These are phyloP conservation scores for Aplochiton taeniatus DNA, from an alignment of 2,797 vertebrate species.

Conservation along the genomic window DNA sequence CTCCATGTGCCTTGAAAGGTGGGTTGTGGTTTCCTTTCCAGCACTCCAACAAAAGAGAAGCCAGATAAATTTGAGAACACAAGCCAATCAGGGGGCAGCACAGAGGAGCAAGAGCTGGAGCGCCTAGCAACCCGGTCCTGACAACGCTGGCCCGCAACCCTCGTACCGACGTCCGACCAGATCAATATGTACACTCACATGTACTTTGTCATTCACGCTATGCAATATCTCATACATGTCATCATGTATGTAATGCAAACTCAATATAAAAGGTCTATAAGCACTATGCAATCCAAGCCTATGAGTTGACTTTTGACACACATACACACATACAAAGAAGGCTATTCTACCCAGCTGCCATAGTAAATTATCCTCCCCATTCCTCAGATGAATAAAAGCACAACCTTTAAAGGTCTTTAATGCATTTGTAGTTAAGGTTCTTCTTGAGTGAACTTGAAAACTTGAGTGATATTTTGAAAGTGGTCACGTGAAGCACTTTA, in stretches of 20 bases:
- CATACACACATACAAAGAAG: conserved; percentile 15
- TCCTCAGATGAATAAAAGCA: too few relatives aligned
- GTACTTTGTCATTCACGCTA: background rate
- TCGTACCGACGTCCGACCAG: background rate
- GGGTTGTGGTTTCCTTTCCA: conserved; percentile 34
- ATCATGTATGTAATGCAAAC: conserved; percentile 28
- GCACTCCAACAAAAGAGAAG: conserved; percentile 39
- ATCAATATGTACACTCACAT: background rate
- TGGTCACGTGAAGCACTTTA: too few relatives aligned
- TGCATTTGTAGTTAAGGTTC: too few relatives aligned
- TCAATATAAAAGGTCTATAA: conserved; percentile 15
- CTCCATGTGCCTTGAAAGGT: background rate
- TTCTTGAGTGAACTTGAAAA: too few relatives aligned
- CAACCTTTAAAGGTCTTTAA: too few relatives aligned
- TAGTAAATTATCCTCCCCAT: conserved; percentile 6
- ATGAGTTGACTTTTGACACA: conserved; percentile 6
- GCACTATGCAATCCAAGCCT: conserved; percentile 29
- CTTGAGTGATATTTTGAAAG: too few relatives aligned
- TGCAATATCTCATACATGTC: background rate
- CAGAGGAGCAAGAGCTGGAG: conserved; percentile 54
- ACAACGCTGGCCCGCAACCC: conserved; percentile 4
- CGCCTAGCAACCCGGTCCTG: conserved; percentile 39
- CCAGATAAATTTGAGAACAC: conserved; percentile 33
- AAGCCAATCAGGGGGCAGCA: conserved; percentile 33
- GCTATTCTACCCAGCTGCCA: conserved; percentile 20